A percentile compares a stretch with the other conserved stretches of the same genome.
phyloP scores from a whole-genome alignment of 2,888 invertebrate species.

The Apotomis capreana region DNA sequence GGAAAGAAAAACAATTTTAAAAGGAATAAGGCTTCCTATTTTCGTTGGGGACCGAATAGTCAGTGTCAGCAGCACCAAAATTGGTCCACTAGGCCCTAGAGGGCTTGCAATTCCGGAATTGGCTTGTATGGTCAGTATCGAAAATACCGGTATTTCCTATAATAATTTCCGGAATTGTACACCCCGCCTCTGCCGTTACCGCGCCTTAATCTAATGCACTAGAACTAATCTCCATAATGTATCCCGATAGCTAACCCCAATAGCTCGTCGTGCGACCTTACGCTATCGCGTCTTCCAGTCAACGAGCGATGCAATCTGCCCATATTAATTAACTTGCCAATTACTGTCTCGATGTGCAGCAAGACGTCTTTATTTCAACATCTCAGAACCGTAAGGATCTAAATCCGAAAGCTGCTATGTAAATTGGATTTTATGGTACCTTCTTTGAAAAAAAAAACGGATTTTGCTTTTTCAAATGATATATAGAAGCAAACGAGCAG shows the following conservation, averaged over 20 bases:
- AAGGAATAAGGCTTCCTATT: no score
- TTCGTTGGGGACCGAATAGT: no score
- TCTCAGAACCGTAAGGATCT: neutral
- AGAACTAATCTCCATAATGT: constrained; percentile 30
- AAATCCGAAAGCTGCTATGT: neutral
- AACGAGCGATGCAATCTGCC: constrained; percentile 44
- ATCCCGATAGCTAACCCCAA: constrained; percentile 19
- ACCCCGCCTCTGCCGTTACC: neutral
- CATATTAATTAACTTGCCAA: constrained; percentile 54
- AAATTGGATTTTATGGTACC: neutral
- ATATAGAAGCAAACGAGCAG: no score
- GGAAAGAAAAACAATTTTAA: no score
- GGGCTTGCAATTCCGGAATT: no score
- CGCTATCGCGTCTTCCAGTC: constrained; percentile 41
- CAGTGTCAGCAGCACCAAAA: no score
- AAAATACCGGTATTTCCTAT: no score
- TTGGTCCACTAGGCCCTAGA: no score
- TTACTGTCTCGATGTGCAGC: constrained; percentile 37
- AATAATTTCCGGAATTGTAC: no score
- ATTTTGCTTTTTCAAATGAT: neutral
- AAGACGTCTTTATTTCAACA: constrained; percentile 55
- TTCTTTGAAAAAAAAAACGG: neutral
- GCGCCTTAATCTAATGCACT: constrained; percentile 13
- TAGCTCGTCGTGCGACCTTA: constrained; percentile 40
- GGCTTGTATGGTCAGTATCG: no score